A percentile compares a stretch with the other conserved stretches of the same genome.
phyloP scores from a whole-genome alignment of 2,113 vertebrate genomes.

The Gambusia affinis region DNA sequence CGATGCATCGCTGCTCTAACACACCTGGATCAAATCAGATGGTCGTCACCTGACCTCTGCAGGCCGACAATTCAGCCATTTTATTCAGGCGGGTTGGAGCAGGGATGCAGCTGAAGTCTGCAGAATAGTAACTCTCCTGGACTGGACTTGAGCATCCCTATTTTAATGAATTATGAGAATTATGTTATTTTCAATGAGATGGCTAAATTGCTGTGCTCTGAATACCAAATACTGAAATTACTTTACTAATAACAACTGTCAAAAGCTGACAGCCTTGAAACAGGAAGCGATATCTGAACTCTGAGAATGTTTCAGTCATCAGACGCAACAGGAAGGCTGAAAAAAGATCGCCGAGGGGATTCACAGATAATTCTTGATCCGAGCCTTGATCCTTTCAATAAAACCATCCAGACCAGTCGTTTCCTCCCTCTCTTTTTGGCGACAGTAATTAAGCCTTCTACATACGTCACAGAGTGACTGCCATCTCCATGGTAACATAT shows the following conservation, averaged over 20 bases:
- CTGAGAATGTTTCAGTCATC: background rate
- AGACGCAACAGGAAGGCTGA: background rate
- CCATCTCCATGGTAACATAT: constrained; percentile 13
- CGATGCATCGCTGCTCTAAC: too few species aligned
- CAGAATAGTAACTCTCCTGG: too few species aligned
- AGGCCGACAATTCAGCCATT: too few species aligned
- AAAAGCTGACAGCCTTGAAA: background rate
- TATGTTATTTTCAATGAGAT: background rate
- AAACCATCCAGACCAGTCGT: background rate
- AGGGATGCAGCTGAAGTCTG: too few species aligned
- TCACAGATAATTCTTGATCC: background rate
- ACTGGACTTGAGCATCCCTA: too few species aligned
- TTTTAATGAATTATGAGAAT: background rate
- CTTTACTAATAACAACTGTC: background rate
- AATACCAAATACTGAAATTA: background rate
- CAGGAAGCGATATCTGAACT: background rate
- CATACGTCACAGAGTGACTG: background rate
- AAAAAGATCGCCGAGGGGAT: background rate
- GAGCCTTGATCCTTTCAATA: background rate
- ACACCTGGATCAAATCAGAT: too few species aligned
- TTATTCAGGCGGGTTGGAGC: too few species aligned
- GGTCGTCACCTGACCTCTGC: too few species aligned
- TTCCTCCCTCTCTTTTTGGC: background rate
- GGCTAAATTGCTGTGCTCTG: background rate
- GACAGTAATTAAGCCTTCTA: constrained; percentile 12